These are phyloP conservation scores for Cyrtonyx montezumae DNA, from an alignment of 2,113 vertebrate genomes.

Conservation along the genomic window DNA sequence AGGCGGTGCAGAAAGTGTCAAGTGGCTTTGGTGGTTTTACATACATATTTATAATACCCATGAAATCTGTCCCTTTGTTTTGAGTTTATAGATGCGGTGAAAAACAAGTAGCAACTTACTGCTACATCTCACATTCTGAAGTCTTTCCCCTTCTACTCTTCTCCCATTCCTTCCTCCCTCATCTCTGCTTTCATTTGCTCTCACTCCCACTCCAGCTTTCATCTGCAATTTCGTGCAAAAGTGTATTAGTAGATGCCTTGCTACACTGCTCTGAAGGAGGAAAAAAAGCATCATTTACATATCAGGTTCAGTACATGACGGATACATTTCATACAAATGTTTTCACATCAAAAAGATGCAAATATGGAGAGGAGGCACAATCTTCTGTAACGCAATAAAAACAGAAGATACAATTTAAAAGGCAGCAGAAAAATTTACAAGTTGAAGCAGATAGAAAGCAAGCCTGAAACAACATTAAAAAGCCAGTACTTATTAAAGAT, in stretches of 20 bases:
- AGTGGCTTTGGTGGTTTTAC: not conserved
- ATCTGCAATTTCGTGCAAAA: not conserved
- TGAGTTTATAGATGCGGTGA: not conserved
- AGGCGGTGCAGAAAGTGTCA: no score
- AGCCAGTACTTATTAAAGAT: constrained; percentile 15
- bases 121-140: not conserved
- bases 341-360: constrained; percentile 48
- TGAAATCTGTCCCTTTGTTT: not conserved
- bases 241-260: not conserved
- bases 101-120: not conserved
- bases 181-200: not conserved
- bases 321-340: not conserved
- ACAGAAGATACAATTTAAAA: not conserved
- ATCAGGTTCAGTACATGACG: not conserved
- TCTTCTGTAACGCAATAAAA: not conserved
- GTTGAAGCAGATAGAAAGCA: not conserved
- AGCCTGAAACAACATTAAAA: not conserved
- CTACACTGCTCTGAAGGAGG: not conserved
- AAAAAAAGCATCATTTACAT: not conserved
- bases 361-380: not conserved
- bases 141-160: not conserved
- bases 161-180: not conserved
- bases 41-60: not conserved
- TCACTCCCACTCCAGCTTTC: constrained; percentile 1
- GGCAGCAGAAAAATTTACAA: not conserved